Conservation (phyloP, 2,797 vertebrate genomes). For the Gymnocypris eckloni region DNA sequence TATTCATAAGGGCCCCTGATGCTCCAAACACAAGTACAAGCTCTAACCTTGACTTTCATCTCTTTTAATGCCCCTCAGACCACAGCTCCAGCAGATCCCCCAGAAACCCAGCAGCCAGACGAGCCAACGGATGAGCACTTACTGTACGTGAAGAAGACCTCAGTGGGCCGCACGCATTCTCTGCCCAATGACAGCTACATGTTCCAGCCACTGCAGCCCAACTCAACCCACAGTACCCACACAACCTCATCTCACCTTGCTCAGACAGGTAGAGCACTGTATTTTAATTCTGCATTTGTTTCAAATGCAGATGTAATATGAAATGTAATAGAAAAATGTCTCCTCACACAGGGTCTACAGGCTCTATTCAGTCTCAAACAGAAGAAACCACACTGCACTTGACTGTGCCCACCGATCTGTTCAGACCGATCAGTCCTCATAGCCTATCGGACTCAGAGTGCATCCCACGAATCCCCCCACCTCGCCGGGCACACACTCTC, state of each 20-base stretch:
- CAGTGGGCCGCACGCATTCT: constrained; percentile 93
- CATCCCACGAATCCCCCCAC: constrained; percentile 81
- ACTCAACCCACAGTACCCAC: constrained; percentile 45
- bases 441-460: constrained; percentile 78
- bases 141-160: constrained; percentile 87
- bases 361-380: constrained; percentile 85
- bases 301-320: background rate
- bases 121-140: constrained; percentile 77
- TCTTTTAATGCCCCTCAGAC: constrained; percentile 59
- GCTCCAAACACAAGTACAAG: constrained; percentile 48
- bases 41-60: constrained; percentile 31
- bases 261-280: constrained; percentile 54
- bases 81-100: constrained; percentile 38
- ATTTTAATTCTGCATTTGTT: background rate
- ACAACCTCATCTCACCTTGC: constrained; percentile 70
- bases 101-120: constrained; percentile 60
- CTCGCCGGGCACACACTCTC: constrained; percentile 81
- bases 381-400: constrained; percentile 75
- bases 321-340: background rate
- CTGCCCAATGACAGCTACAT: constrained; percentile 98
- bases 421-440: constrained; percentile 83
- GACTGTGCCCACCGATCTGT: constrained; percentile 81
- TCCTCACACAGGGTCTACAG: constrained; percentile 81
- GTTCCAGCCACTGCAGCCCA: constrained; percentile 77
- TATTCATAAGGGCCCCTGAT: constrained; percentile 47